These are phyloP conservation scores for Drosophila fuyamai DNA, from an alignment of 1,140 invertebrate species.

Conservation along the genomic window DNA sequence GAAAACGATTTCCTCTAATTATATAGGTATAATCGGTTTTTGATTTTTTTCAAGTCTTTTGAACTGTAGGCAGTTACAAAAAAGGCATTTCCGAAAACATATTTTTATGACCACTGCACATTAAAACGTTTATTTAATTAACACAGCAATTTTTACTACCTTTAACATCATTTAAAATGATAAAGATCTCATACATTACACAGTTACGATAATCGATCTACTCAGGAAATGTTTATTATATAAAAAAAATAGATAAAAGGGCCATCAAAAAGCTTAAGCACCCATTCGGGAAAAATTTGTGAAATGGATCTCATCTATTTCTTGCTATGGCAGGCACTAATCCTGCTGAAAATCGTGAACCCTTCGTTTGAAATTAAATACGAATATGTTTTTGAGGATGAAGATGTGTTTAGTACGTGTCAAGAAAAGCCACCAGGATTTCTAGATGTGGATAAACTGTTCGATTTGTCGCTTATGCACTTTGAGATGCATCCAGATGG, in stretches of 20 bases:
- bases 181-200: not conserved
- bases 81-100: no score
- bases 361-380: not conserved
- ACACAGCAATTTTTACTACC: no score
- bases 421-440: not conserved
- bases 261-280: not conserved
- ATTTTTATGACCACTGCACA: no score
- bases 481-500: not conserved
- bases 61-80: no score
- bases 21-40: no score
- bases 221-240: not conserved
- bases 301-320: not conserved
- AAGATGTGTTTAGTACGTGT: not conserved
- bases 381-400: slow-evolving; percentile 12
- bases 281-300: not conserved
- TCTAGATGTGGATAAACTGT: not conserved
- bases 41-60: no score
- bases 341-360: not conserved
- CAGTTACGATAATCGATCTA: not conserved
- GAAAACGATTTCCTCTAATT: no score
- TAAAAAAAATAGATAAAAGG: not conserved
- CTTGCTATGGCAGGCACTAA: not conserved
- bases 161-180: not conserved
- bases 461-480: not conserved
- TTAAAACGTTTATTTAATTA: no score